Base-by-base conservation (phyloP, 1,140 invertebrate species). In the Papilio machaon region DNA sequence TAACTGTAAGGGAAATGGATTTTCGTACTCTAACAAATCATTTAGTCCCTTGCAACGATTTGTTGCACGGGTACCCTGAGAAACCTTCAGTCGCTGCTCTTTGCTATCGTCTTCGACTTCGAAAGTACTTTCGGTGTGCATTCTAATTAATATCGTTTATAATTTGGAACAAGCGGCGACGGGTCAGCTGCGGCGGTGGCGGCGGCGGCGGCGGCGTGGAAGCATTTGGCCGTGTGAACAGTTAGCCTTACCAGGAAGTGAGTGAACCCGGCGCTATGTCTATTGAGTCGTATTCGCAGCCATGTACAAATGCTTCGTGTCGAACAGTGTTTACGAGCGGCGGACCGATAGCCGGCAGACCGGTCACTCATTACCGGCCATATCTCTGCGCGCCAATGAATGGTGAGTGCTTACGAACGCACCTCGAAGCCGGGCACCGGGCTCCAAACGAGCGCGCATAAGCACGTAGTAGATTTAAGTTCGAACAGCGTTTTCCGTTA, bases 301-400 rank as follows among this genome's bases (percentile, higher is more conserved):
- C 86, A 91, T 91, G 89, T 91, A 89, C 87, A 85, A 93, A 92
- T 88, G 86, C 84, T 89, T 92, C 90, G 89, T 89, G 91, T 91
- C 86, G 89, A 87, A 88, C 88, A 87, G 84, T 89, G 90, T 94
- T 93, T 94, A 93, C 90, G 93, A 94, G 91, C 90, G 88, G 81
- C 89, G 86, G 84, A 88, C 86, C 91, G 92, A 93, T 92, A 92
- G 87, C 89, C 87, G 87, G 84, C 86, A 86, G 86, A 85, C 88
- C 85, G 86, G 85, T 88, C 85, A 87, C 87, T 93, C 92, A 93
- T 93, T 92, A 94, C 88, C 86, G 86, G 84, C 90, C 89, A 93
- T 94, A 92, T 93, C 92, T 94, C 89, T 91, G 88, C 88, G 90
- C 90, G 90, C 89, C 86, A 91, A 91, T 91, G 91, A 94, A 92